Evolutionary conservation across 2,888 invertebrate genomes (phyloP).

Genomic region (Tetranychus truncatus): DNA sequence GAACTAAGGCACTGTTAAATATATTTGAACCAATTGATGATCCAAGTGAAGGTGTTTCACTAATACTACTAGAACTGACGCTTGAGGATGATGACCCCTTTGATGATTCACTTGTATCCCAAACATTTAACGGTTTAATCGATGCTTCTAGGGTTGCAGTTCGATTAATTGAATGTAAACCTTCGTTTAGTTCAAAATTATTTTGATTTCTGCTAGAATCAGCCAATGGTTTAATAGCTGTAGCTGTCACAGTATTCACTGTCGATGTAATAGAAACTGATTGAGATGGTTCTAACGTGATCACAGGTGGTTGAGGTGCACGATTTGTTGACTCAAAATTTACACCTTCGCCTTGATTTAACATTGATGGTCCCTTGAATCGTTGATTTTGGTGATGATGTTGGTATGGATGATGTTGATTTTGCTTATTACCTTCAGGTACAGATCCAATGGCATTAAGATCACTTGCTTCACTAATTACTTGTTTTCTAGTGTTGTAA

Average conservation of each 20-base stretch:
- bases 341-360: not conserved
- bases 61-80: not conserved
- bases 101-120: not conserved
- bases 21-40: not conserved
- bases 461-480: not conserved
- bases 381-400: not conserved
- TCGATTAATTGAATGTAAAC: not conserved
- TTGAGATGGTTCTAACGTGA: slow-evolving; percentile 8
- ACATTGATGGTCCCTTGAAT: not conserved
- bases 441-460: not conserved
- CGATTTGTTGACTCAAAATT: not conserved
- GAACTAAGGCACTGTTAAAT: slow-evolving; percentile 12
- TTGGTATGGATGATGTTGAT: not conserved
- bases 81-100: not conserved
- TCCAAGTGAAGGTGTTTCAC: not conserved
- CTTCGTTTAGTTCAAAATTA: not conserved
- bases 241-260: too few species aligned
- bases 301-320: not conserved
- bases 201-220: not conserved
- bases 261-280: slow-evolving; percentile 5
- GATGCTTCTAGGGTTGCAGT: not conserved
- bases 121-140: not conserved
- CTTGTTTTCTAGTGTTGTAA: slow-evolving; percentile 6
- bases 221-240: too few species aligned
- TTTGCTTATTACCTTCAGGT: not conserved